phyloP scores from a whole-genome alignment of 2,888 invertebrate species.

The Trichogramma dendrolimi region DNA sequence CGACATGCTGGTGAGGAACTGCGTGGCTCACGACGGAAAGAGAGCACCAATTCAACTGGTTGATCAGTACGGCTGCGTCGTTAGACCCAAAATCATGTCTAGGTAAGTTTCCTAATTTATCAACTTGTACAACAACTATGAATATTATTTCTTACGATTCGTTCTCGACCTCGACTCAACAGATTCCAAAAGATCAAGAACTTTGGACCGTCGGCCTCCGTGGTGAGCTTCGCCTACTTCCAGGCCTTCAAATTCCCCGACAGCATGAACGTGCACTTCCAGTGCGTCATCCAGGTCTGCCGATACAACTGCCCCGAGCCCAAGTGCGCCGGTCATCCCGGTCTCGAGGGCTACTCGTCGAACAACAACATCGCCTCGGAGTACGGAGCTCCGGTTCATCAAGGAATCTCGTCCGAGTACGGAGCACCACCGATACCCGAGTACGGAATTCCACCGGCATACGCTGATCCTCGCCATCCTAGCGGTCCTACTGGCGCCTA shows the following conservation, averaged over 20 bases:
- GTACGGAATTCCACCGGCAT: conserved; percentile 74
- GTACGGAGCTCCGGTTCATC: conserved; percentile 62
- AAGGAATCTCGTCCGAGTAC: conserved; percentile 62
- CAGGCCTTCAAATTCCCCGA: conserved; percentile 96
- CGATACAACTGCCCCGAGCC: conserved; percentile 90
- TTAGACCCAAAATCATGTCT: conserved; percentile 90
- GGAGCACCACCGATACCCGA: conserved; percentile 67
- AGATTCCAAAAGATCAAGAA: conserved; percentile 95
- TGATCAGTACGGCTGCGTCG: conserved; percentile 90
- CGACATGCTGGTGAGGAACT: conserved; percentile 90
- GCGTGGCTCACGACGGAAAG: conserved; percentile 92
- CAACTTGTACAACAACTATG: neutral
- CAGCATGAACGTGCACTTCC: conserved; percentile 96
- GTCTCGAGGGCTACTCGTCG: conserved; percentile 52
- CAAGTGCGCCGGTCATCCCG: conserved; percentile 65
- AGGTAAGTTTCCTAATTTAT: conserved; percentile 35
- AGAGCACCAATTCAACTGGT: conserved; percentile 88
- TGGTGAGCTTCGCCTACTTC: conserved; percentile 92
- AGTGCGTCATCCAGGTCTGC: conserved; percentile 92
- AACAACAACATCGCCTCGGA: conserved; percentile 57
- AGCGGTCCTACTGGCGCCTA: conserved; percentile 78
- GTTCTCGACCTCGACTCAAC: conserved; percentile 27
- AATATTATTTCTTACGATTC: neutral
- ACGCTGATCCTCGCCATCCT: conserved; percentile 83
- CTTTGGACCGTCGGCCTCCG: conserved; percentile 90